Evolutionary conservation across 2,113 vertebrate genomes (phyloP).

Genomic region (Vidua macroura): DNA sequence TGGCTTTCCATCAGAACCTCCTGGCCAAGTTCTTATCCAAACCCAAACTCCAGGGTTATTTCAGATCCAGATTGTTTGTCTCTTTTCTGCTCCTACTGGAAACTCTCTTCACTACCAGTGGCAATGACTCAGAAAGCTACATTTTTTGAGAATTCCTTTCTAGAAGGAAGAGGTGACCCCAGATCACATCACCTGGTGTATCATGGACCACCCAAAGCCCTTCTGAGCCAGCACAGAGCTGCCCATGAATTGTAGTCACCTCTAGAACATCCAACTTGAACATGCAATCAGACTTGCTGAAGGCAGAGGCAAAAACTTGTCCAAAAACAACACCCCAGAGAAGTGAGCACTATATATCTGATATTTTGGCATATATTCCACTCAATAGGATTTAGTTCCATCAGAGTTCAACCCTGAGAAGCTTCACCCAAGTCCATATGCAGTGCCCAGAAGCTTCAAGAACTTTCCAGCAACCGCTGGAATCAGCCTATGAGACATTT

Average conservation of each 20-base stretch:
- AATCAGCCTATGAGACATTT: neutral
- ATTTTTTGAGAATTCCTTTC: neutral
- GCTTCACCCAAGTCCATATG: neutral
- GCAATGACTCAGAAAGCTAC: neutral
- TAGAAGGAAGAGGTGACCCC: neutral
- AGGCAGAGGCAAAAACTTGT: neutral
- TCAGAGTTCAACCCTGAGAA: neutral
- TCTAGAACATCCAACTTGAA: neutral
- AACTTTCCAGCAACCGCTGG: neutral
- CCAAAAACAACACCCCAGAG: neutral
- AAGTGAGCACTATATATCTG: fast-evolving
- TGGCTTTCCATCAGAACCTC: neutral
- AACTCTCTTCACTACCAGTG: neutral
- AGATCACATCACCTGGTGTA: neutral
- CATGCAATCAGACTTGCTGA: neutral
- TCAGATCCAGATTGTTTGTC: neutral
- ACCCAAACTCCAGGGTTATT: neutral
- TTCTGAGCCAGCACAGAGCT: neutral
- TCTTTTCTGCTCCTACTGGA: neutral
- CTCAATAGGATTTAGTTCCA: neutral
- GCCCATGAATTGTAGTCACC: neutral
- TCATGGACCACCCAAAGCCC: neutral
- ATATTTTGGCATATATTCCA: neutral
- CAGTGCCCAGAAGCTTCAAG: neutral
- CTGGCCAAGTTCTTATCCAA: neutral